A percentile compares a stretch with the other conserved stretches of the same genome.
Evolutionary conservation across 2,888 invertebrate genomes (phyloP).

Genomic region (Lasioglossum calceatum): DNA sequence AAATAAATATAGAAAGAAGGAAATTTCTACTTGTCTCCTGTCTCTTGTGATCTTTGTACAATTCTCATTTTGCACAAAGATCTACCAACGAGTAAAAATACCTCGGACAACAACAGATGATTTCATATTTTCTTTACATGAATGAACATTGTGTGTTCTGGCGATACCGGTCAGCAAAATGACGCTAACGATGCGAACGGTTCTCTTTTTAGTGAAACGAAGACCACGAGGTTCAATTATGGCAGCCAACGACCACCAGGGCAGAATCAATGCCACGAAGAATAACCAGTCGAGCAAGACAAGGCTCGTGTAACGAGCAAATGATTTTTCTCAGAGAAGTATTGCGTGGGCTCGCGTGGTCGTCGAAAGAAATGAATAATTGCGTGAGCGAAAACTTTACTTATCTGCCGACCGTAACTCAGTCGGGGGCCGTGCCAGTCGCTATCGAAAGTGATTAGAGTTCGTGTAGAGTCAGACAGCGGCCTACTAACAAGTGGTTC

Average conservation of each 20-base stretch:
- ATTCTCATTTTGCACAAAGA: background rate
- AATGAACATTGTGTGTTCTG: background rate
- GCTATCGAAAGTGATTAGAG: constrained; percentile 42
- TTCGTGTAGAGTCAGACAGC: constrained; percentile 31
- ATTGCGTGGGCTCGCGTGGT: background rate
- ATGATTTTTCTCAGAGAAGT: background rate
- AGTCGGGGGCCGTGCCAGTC: constrained; percentile 6
- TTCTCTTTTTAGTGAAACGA: background rate
- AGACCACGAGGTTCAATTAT: background rate
- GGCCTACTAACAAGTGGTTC: constrained; percentile 25
- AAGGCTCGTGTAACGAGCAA: background rate
- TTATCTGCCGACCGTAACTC: constrained; percentile 13
- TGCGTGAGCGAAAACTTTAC: background rate
- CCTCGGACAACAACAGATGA: background rate
- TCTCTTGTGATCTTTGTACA: background rate
- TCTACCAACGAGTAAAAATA: background rate
- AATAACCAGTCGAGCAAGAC: background rate
- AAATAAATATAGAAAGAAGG: too few species aligned
- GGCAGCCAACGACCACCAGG: background rate
- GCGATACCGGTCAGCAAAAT: too few species aligned
- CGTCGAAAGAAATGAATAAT: constrained; percentile 35
- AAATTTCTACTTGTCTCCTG: background rate
- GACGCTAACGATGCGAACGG: background rate
- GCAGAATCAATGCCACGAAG: background rate
- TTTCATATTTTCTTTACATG: background rate